Base-by-base conservation (phyloP, 2,113 vertebrate genomes). In the Oryzias celebensis region DNA sequence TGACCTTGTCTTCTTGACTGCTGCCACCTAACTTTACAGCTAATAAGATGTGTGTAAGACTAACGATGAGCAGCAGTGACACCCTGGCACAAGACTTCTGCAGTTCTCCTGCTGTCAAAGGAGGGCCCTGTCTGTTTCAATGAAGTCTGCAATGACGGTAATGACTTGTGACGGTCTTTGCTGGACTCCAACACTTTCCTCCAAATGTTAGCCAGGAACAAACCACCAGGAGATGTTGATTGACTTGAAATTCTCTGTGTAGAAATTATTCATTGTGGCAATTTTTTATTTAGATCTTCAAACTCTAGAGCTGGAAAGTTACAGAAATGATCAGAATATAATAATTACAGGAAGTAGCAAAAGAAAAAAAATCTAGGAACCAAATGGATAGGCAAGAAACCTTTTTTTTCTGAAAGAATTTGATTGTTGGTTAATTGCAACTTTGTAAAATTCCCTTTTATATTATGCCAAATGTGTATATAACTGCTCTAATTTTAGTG, bases 11-110 rank as follows among this genome's bases (percentile, higher is more conserved):
- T 84, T 36, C 26, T 65, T 89, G 85, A 88, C 43, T 73, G 73
- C 74, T 76, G 77, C 75, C 86, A 73, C 24, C 56, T 57, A 42
- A 50, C 60, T 77, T 77, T 71, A 69, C 74, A 45, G 73, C 67
- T 69, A 81, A 81, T 78, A 66, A 65, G 69, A 52, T 53, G 73
- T 70, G 69, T 14, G 60, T 84, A 78, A 90, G 84, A 83, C 72
- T 89, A 89, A 91, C 85, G 82, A 91, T 83, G 84, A 89, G 72
- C 81, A 85, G 85, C 85, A 76, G 77, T 23, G 79, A 78, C 36
- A 57, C 61, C 31, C 31, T 36, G 17, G 70, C 60, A 66, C 48
- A 28, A 65, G 28, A 12, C 52, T 24, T 8, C 72, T 4, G 26
- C 73, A 63, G 48, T 68, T 22, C 70, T 8, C 5, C 45, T 8